Evolutionary conservation across 2,113 vertebrate species (phyloP), one percentile per base, ranked within the genome.

Genomic region (Anguilla rostrata): DNA sequence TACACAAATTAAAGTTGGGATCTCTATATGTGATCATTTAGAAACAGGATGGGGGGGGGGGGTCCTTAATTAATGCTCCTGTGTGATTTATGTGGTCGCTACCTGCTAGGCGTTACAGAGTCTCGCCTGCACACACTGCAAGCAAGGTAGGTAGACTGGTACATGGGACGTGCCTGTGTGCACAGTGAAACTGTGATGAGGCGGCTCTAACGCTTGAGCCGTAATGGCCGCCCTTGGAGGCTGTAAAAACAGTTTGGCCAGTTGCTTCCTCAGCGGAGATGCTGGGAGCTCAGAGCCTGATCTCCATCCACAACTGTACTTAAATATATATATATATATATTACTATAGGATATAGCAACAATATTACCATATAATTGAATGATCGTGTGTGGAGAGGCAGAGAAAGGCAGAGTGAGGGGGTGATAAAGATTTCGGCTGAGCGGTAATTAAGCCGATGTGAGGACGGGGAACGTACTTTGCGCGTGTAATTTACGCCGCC

Each of bases 401-500:
- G 49, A 53, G 12, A 53, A 53, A 46, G 43, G 43, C 43, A 46
- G 43, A 46, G 43, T 46, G 43, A 46, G 43, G 43, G 5, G 43
- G 43, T 46, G 9, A 46, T 46, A 46, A 46, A 46, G 43, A 9
- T 46, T 46, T 46, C 5, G 63, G 26, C 63, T 20, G 20, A 75
- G n/a, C n/a, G 5, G 60, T 20, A 22, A 66, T 66, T 22, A 26
- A 66, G 18, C 3, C 18, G 18, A 6, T 26, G 60, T 66, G 60
- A 20, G 26, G 92, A 94, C 93, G 92, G 93, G 94, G 94, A 96
- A 94, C 90, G 26, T 92, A 92, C 94, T 96, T 1, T 95, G 95
- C 95, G 94, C 94, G 95, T 92, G 91, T 96, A 96, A 97, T 96
- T 96, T 96, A 96, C 95, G 94, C 93, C 92, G 91, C 94, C 91